Evolutionary conservation across 2,888 invertebrate species (phyloP), one percentile per base, ranked within the genome.

Genomic region (Pheosia tremula): DNA sequence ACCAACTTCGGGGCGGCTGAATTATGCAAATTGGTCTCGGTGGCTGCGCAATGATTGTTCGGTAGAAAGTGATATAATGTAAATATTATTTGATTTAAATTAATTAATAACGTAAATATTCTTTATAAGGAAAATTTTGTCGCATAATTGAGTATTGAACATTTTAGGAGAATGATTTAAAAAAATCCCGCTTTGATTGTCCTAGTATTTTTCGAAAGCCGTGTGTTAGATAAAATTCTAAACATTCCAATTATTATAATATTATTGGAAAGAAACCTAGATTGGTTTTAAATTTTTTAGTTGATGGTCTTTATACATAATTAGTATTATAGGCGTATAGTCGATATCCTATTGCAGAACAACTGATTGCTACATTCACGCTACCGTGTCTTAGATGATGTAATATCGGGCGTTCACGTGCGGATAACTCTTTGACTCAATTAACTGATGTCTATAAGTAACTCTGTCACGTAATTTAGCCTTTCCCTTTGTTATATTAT

Each of bases 401-500:
- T 59, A 59, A 62, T 53, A 53, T 53, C 37, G 52, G 47, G 43
- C 54, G 53, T 59, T 62, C 36, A 59, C 55, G 38, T 47, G 43
- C 49, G 55, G 50, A 45, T 9, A 64, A 67, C 41, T 62, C 62
- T 61, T 63, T 37, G 64, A 41, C n/a, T 56, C 61, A 53, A 58
- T 60, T 71, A 67, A 73, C 66, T 71, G 66, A 60, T 5, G 56
- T 43, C 62, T 39, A 53, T 57, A 62, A 55, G 50, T 58, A 52
- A 57, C 59, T 9, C 36, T 37, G 53, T 37, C 53, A 53, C 53
- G 53, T 36, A 53, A 53, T 53, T 53, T 24, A 37, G 53, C 10
- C 8, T 50, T 50, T 50, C 24, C 24, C 3, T 50, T 24, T 7
- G 50, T 50, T 50, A 24, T 24, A 0, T 50, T 24, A 50, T 50